These are phyloP conservation scores for Tenthredo livida DNA, from an alignment of 2,888 invertebrate genomes.

Conservation along the genomic window DNA sequence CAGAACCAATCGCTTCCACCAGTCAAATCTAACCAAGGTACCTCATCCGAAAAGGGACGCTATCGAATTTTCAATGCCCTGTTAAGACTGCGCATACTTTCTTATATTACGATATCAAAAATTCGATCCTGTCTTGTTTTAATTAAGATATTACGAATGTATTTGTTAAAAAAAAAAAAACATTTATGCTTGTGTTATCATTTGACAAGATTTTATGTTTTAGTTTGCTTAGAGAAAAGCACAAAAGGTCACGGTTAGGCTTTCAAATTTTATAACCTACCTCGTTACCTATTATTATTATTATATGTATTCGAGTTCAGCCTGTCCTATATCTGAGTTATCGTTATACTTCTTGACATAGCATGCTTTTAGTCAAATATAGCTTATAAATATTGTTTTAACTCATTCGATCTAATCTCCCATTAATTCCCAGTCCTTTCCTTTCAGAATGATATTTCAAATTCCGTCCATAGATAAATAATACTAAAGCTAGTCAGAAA, in stretches of 20 bases:
- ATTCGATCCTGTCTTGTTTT: not conserved
- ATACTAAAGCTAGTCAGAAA: too few relatives aligned
- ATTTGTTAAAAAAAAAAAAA: not conserved
- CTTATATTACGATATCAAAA: not conserved
- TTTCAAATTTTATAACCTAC: not conserved
- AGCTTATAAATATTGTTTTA: not conserved
- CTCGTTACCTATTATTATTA: not conserved
- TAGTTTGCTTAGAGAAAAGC: not conserved
- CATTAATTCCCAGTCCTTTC: not conserved
- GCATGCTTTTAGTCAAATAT: not conserved
- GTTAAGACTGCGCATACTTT: not conserved
- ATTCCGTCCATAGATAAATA: too few relatives aligned
- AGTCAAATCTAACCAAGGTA: not conserved
- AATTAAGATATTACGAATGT: not conserved
- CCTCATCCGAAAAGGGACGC: not conserved
- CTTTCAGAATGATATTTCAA: not conserved
- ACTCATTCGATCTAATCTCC: not conserved
- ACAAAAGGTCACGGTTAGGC: too few relatives aligned
- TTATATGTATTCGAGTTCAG: not conserved
- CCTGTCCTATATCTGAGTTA: not conserved
- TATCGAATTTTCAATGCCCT: not conserved
- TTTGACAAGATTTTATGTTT: not conserved
- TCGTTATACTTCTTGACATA: not conserved
- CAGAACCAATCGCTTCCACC: not conserved
- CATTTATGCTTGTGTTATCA: not conserved